Percentiles rank a stretch among this genome's conserved stretches.
Evolutionary conservation across 1,140 invertebrate genomes (phyloP).

Genomic region (Tyrophagus putrescentiae): DNA sequence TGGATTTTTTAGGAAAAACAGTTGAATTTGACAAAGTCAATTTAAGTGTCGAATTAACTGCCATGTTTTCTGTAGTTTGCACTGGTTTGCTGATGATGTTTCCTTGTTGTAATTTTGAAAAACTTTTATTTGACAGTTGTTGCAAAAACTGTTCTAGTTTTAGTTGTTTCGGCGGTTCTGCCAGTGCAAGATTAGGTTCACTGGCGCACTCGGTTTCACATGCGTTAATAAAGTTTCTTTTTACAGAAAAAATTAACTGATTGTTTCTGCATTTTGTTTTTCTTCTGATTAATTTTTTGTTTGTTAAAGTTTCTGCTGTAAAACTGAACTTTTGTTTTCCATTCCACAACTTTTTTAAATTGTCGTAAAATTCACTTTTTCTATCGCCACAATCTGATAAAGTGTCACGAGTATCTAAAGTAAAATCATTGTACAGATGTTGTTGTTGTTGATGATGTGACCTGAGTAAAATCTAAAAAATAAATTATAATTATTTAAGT

Average conservation of each 20-base stretch:
- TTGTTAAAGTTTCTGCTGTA: neutral
- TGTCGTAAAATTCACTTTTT: slow-evolving; percentile 7
- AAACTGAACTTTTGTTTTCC: neutral
- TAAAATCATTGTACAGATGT: neutral
- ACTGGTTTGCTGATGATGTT: neutral
- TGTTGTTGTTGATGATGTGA: neutral
- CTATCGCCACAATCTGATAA: slow-evolving; percentile 10
- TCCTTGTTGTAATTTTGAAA: neutral
- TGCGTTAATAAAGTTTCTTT: neutral
- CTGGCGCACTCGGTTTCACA: neutral
- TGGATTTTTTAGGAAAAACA: neutral
- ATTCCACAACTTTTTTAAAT: neutral
- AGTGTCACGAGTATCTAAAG: neutral
- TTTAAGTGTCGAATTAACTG: neutral
- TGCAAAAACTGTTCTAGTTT: slow-evolving; percentile 24
- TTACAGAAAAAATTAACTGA: too few species aligned
- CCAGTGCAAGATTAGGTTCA: slow-evolving; percentile 1
- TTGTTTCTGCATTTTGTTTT: too few species aligned
- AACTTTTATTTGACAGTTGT: slow-evolving; percentile 18
- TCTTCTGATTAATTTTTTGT: neutral
- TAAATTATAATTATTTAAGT: neutral
- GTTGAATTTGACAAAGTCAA: neutral
- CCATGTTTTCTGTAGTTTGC: neutral
- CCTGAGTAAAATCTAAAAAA: neutral
- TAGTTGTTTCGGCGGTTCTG: slow-evolving; percentile 25